Evolutionary conservation across 1,140 invertebrate species (phyloP).

Genomic region (Whitmania pigra): DNA sequence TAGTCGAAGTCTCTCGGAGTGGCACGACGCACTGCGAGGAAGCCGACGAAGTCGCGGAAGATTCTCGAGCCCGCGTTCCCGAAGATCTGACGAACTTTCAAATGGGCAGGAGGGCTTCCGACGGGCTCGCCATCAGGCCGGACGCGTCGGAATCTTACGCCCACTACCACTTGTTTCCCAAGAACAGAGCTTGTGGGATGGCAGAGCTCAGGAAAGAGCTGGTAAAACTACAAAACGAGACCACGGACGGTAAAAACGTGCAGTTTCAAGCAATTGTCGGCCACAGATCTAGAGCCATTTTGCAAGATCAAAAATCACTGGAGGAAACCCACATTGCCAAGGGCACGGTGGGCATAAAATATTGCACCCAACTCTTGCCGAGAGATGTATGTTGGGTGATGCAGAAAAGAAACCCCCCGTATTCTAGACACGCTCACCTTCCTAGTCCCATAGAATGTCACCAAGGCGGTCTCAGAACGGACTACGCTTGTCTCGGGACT

Average conservation of each 20-base stretch:
- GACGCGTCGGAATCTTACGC: constrained; percentile 48
- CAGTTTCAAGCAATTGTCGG: background rate
- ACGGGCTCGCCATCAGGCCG: constrained; percentile 53
- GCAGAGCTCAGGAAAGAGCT: constrained; percentile 65
- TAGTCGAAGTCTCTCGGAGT: background rate
- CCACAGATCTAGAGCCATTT: background rate
- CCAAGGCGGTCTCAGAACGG: too few relatives aligned
- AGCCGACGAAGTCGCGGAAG: constrained; percentile 44
- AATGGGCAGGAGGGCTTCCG: constrained; percentile 74
- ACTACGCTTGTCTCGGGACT: background rate
- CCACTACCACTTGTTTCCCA: constrained; percentile 59
- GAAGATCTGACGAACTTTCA: constrained; percentile 46
- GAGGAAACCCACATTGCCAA: background rate
- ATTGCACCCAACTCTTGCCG: background rate
- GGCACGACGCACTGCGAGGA: background rate
- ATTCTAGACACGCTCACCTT: background rate
- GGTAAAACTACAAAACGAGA: constrained; percentile 49
- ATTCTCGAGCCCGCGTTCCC: constrained; percentile 64
- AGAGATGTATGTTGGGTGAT: background rate
- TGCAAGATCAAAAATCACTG: constrained; percentile 8
- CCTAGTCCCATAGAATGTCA: constrained; percentile 1
- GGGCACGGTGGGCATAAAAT: too few relatives aligned
- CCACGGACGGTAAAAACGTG: background rate
- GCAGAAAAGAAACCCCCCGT: background rate
- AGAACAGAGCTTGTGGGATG: constrained; percentile 61